Conservation (phyloP, 2,797 vertebrate species). For the Dromococcyx pavoninus region DNA sequence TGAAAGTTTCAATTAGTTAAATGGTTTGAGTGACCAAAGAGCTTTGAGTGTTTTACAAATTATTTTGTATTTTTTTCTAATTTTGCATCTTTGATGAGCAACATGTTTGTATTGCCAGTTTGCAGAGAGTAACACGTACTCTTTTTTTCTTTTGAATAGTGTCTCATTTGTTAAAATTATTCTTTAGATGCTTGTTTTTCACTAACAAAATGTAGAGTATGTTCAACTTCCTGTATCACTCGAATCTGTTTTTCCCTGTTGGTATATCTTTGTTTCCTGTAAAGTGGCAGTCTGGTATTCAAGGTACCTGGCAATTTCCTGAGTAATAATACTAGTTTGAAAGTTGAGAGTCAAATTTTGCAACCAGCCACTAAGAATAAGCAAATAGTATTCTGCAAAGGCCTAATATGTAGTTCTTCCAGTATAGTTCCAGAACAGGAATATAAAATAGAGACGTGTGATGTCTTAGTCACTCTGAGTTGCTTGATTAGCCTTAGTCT, state of each 20-base stretch:
- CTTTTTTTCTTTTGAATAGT: background rate
- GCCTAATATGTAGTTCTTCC: background rate
- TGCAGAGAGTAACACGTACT: background rate
- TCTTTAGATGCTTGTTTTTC: slow-evolving; percentile 21
- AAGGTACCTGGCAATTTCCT: slow-evolving; percentile 51
- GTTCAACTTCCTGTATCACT: slow-evolving; percentile 58
- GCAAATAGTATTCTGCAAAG: background rate
- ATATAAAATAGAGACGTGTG: background rate
- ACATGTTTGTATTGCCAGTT: background rate
- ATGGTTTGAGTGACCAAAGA: background rate
- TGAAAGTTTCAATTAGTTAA: background rate
- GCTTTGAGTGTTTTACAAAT: background rate
- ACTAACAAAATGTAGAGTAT: background rate
- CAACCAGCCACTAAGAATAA: background rate
- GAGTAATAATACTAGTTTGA: slow-evolving; percentile 33
- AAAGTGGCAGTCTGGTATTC: slow-evolving; percentile 25
- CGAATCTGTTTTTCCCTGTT: slow-evolving; percentile 36
- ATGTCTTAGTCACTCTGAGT: background rate
- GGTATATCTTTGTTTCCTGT: slow-evolving; percentile 58
- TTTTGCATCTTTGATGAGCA: background rate
- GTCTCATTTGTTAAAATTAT: background rate
- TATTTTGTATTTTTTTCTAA: background rate
- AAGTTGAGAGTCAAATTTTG: slow-evolving; percentile 13
- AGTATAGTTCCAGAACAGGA: background rate
- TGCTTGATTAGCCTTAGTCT: background rate